A percentile compares a stretch with the other conserved stretches of the same genome.
Evolutionary conservation across 2,113 vertebrate genomes (phyloP).

Genomic region (Oncorhynchus clarkii): DNA sequence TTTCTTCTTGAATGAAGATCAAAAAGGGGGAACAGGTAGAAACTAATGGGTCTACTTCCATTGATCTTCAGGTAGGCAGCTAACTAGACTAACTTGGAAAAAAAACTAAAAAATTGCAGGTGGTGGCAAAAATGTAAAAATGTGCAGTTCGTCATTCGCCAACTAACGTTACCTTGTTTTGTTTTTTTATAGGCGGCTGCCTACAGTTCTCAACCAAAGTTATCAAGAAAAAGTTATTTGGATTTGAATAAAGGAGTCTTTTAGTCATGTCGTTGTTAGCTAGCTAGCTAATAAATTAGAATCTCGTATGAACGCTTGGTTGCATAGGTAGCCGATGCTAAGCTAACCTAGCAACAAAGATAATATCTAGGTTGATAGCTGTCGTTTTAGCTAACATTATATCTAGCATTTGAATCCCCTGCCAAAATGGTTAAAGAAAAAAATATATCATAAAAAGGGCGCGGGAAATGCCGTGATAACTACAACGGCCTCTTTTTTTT

Average conservation of each 20-base stretch:
- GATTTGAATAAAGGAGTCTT: not conserved
- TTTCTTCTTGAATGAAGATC: conserved; percentile 31
- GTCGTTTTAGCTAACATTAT: conserved; percentile 17
- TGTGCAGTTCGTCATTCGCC: not conserved
- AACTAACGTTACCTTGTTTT: conserved; percentile 6
- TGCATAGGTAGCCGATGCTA: not conserved
- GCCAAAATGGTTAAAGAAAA: conserved; percentile 3
- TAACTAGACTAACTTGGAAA: conserved; percentile 3
- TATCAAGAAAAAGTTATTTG: not conserved
- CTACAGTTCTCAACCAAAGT: too few relatives aligned
- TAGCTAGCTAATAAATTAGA: not conserved
- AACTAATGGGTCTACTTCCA: conserved; percentile 14
- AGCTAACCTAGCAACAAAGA: conserved; percentile 24
- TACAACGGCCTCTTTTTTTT: conserved; percentile 33
- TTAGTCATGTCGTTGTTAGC: not conserved
- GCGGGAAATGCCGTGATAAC: conserved; percentile 28
- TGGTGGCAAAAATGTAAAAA: not conserved
- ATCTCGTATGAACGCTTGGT: not conserved
- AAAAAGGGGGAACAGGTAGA: conserved; percentile 13
- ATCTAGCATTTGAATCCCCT: conserved; percentile 25
- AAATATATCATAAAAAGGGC: conserved; percentile 14
- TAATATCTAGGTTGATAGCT: conserved; percentile 6
- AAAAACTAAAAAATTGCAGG: not conserved
- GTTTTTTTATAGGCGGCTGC: not conserved
- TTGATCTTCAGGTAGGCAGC: conserved; percentile 25